Base-by-base conservation (phyloP, 2,797 vertebrate species). In the Peromyscus attwateri region DNA sequence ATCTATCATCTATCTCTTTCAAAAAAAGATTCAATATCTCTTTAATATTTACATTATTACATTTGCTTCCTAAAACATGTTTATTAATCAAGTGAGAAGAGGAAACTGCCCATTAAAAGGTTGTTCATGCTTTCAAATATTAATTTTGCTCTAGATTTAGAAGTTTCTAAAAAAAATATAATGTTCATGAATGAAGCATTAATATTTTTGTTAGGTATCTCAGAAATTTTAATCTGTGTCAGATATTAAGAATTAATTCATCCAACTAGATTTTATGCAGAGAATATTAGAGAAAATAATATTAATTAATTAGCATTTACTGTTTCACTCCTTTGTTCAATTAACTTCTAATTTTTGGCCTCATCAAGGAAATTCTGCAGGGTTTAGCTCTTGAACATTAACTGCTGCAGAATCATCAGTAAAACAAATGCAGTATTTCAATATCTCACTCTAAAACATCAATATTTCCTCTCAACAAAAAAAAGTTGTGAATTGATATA, bases 381-480 rank as follows among this genome's bases (percentile, higher is more conserved):
- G n/a, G 57, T 90, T 85, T 95, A 77, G 76, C 87, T 97, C 46
- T 97, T 97, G 95, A 98, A 91, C 89, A 70, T 66, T 76, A 31
- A 29, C 83, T 91, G 76, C 76, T 52, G 40, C 94, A 96, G 90
- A 97, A 83, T 94, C 98, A 95, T 96, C 90, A 34, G 92, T 97
- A 87, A 95, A 95, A 96, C 91, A 93, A 95, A 96, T 73, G 40
- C 71, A 73, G 23, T 79, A 64, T 97, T 98, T 95, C 87, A 92
- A 66, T 94, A 95, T 93, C 57, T 81, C 92, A 96, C 95, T 91
- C 62, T 80, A 91, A 98, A 98, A 75, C 60, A 95, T 98, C 98
- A 98, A 88, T 98, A 98, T 98, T 98, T 97, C 94, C 92, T 97
- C 94, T 96, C 79, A 96, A 97, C 97, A 94, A 93, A 93, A 92